Evolutionary conservation across 2,113 vertebrate genomes (phyloP).

Genomic region (Bos javanicus): DNA sequence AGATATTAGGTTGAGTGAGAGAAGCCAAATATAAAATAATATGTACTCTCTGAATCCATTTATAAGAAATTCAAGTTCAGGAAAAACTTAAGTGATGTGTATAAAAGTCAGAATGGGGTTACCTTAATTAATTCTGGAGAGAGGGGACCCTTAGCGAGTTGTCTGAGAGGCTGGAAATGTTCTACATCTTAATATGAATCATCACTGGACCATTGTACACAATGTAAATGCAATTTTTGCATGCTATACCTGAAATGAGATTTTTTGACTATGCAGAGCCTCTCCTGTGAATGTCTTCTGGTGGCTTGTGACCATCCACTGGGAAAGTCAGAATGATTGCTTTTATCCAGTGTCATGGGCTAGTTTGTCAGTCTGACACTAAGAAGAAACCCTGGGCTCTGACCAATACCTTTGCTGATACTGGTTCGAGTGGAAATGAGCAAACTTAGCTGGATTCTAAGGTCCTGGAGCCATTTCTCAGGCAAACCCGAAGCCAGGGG

Average conservation of each 20-base stretch:
- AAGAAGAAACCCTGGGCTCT: not conserved
- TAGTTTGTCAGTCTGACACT: not conserved
- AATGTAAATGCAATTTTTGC: not conserved
- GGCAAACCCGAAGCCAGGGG: not conserved
- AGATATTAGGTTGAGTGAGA: not conserved
- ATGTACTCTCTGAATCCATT: not conserved
- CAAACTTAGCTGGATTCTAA: not conserved
- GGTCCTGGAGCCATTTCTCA: not conserved
- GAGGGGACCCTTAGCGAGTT: not conserved
- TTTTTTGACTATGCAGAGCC: not conserved
- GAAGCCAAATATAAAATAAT: not conserved
- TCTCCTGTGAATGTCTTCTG: not conserved
- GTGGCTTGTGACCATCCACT: not conserved
- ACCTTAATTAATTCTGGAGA: not conserved
- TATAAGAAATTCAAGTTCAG: not conserved
- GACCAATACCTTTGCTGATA: not conserved
- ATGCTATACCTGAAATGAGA: not conserved
- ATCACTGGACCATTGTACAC: not conserved
- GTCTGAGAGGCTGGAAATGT: not conserved
- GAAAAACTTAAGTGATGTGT: not conserved
- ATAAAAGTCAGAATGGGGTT: not conserved
- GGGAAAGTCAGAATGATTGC: fast-evolving
- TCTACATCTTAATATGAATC: not conserved
- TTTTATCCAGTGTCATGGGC: not conserved
- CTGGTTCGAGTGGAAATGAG: not conserved